phyloP scores from a whole-genome alignment of 2,888 invertebrate species.

The Osedax frankpressi region DNA sequence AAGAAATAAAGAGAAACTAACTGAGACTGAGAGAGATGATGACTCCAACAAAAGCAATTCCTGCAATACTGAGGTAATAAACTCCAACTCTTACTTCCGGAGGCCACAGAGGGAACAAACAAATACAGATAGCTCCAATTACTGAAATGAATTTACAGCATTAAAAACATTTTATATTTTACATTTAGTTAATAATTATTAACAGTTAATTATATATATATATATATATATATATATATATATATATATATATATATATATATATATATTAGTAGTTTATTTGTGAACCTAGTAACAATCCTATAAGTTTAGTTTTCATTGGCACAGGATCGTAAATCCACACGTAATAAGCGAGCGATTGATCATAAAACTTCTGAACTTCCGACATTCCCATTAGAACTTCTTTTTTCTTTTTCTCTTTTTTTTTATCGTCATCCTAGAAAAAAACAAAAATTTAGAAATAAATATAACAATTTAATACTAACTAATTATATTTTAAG shows the following conservation, averaged over 20 bases:
- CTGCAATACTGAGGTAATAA: conserved; percentile 87
- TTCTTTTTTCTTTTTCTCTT: conserved; percentile 64
- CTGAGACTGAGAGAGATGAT: conserved; percentile 74
- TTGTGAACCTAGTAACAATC: conserved; percentile 51
- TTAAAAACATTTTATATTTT: too few species aligned
- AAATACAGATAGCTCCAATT: conserved; percentile 81
- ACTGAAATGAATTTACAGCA: conserved; percentile 53
- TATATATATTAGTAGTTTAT: too few species aligned
- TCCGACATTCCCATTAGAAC: conserved; percentile 93
- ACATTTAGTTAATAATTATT: too few species aligned
- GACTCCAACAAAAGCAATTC: conserved; percentile 82
- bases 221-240: too few species aligned
- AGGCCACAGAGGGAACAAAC: conserved; percentile 98
- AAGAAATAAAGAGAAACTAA: too few species aligned
- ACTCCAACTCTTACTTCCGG: conserved; percentile 75
- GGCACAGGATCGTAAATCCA: conserved; percentile 97
- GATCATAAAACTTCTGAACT: conserved; percentile 83
- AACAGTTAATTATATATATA: too few species aligned
- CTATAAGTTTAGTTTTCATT: conserved; percentile 64
- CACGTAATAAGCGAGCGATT: conserved; percentile 71
- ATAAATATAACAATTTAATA: too few species aligned
- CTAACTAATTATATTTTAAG: too few species aligned
- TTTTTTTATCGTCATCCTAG: conserved; percentile 38
- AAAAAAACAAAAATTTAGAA: too few species aligned
- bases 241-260: too few species aligned